phyloP scores from a whole-genome alignment of 2,797 vertebrate genomes.

The Enteromius viviparus region DNA sequence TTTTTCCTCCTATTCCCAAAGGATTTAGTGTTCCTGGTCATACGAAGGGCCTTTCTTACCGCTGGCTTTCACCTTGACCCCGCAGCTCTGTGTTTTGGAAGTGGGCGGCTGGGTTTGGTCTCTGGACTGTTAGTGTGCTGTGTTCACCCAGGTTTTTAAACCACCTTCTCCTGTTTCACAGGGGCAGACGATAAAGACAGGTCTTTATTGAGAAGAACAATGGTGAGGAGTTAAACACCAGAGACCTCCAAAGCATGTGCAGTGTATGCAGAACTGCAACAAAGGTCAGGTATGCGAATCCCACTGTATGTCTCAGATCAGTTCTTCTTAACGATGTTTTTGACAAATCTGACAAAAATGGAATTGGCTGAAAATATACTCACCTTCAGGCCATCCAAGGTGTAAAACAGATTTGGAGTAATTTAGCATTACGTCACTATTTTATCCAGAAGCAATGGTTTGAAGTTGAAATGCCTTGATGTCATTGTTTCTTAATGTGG shows the following conservation, averaged over 20 bases:
- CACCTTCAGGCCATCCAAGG: too few species aligned
- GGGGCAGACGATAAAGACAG: conserved; percentile 18
- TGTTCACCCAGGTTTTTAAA: neutral
- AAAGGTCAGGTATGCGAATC: neutral
- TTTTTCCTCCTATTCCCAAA: conserved; percentile 47
- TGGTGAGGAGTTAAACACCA: conserved; percentile 10
- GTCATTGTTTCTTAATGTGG: neutral
- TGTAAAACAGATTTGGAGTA: too few species aligned
- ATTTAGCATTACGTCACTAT: neutral
- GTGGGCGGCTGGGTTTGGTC: conserved; percentile 9
- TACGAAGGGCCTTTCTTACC: conserved; percentile 35
- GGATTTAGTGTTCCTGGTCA: conserved; percentile 39
- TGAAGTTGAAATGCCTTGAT: neutral
- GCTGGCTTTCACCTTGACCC: conserved; percentile 45
- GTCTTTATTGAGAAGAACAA: conserved; percentile 40
- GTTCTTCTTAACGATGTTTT: neutral
- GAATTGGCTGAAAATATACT: too few species aligned
- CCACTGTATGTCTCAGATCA: neutral
- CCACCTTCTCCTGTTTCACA: conserved; percentile 35
- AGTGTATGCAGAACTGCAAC: conserved; percentile 1
- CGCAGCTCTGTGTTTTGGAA: conserved; percentile 21
- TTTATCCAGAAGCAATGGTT: neutral
- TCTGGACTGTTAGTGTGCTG: conserved; percentile 7
- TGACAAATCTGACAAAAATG: neutral
- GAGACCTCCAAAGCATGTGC: conserved; percentile 20